phyloP scores from a whole-genome alignment of 2,797 vertebrate species.

The Hapalemur alaotrensis region DNA sequence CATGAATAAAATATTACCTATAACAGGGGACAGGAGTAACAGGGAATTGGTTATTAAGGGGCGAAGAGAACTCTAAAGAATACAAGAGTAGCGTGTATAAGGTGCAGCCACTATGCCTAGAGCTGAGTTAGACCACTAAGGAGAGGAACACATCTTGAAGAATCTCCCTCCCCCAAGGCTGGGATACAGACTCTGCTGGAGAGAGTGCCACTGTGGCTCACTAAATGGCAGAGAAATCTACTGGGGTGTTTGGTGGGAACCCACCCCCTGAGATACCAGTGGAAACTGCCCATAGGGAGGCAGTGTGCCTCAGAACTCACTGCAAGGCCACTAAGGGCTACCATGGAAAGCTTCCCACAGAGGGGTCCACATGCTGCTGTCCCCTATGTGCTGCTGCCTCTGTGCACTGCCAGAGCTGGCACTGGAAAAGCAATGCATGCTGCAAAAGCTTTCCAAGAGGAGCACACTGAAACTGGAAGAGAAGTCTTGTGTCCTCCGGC shows the following conservation, averaged over 20 bases:
- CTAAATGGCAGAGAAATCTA: background rate
- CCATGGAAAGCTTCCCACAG: background rate
- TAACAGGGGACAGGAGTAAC: background rate
- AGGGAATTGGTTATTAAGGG: background rate
- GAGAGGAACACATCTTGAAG: background rate
- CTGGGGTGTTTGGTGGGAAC: background rate
- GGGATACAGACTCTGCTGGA: background rate
- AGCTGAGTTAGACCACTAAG: background rate
- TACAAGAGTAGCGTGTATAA: background rate
- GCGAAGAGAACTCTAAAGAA: background rate
- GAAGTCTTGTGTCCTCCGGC: background rate
- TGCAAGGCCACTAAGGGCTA: background rate
- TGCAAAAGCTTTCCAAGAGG: background rate
- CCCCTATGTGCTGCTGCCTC: background rate
- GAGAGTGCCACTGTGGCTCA: background rate
- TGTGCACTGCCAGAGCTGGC: fast-evolving
- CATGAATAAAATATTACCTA: background rate
- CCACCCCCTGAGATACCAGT: background rate
- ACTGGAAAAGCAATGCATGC: background rate
- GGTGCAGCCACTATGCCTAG: background rate
- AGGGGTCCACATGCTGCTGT: background rate
- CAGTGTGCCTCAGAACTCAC: background rate
- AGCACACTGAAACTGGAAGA: background rate
- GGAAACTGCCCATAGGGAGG: background rate
- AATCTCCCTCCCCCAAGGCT: background rate